Evolutionary conservation across 2,797 vertebrate genomes (phyloP), one percentile per base, ranked within the genome.

Genomic region (Paramormyrops hopkinsi): DNA sequence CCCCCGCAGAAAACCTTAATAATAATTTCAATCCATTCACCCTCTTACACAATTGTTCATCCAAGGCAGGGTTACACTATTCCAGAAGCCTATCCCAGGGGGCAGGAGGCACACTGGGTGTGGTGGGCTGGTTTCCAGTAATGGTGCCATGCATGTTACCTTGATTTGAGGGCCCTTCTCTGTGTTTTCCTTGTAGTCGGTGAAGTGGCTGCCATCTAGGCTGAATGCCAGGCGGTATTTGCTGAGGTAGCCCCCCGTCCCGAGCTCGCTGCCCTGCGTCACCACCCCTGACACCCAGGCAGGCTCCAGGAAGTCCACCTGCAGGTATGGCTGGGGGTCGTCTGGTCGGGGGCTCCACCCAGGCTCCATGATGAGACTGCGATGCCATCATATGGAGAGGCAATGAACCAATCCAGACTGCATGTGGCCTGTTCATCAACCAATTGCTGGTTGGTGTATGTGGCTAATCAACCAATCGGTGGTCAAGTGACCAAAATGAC

Each of bases 251-350:
- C 96, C 97, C 91, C 92, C 94, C 88, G 94, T 94, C 1, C 85
- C 85, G 12, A 91, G 94, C 6, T 95, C 93, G 17, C 96, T 96
- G 19, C 96, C 97, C 91, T 97, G 97, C 0, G 93, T 96, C 92
- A 96, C 94, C 51, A 97, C 90, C 0, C 96, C 97, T 0, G 96
- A 96, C 29, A 97, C 91, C 95, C 97, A 97, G 3, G 91, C 95
- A 29, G 96, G 96, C 92, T 96, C 95, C 50, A 96, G 92, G 85
- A 97, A 95, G 90, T 97, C 97, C 91, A 97, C 96, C 91, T 97
- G 96, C 25, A 97, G 94, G 90, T 95, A 97, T 1, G 97, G 97
- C 17, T 94, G 88, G 0, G 91, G 91, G 89, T 97, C 97, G 14
- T 92, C 91, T 0, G 93, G 93, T 73, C 95, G 90, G 0, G 97